Conservation (phyloP, 2,797 vertebrate genomes). For the Triplophysa bombifrons region DNA sequence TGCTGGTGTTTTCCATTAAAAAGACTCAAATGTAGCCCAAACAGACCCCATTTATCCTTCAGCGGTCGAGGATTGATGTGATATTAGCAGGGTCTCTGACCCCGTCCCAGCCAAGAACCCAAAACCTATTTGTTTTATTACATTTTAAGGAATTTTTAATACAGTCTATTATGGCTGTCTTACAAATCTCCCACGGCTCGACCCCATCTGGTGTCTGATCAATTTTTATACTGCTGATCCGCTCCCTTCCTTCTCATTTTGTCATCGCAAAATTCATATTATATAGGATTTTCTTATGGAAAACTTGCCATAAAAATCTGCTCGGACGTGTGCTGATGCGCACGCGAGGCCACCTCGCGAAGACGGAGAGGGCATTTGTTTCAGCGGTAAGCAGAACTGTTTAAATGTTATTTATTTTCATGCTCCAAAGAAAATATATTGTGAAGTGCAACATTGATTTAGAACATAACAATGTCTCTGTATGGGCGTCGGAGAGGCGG, state of each 20-base stretch:
- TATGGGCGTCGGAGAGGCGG: slow-evolving; percentile 79
- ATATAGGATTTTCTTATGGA: slow-evolving; percentile 92
- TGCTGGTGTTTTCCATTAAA: slow-evolving; percentile 75
- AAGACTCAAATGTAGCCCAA: slow-evolving; percentile 74
- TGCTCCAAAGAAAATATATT: slow-evolving; percentile 99
- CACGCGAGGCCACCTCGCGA: slow-evolving; percentile 81
- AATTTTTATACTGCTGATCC: slow-evolving; percentile 99
- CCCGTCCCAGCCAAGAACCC: slow-evolving; percentile 62
- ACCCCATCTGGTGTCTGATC: slow-evolving; percentile 95
- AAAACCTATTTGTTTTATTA: slow-evolving; percentile 80
- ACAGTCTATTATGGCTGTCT: slow-evolving; percentile 99
- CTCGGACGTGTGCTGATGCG: slow-evolving; percentile 84
- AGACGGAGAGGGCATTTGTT: slow-evolving; percentile 94
- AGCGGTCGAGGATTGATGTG: slow-evolving; percentile 76
- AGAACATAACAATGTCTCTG: slow-evolving; percentile 95
- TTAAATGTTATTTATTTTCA: slow-evolving; percentile 99
- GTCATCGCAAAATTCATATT: slow-evolving; percentile 98
- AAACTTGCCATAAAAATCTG: slow-evolving; percentile 95
- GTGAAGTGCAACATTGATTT: slow-evolving; percentile 99
- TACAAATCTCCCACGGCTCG: slow-evolving; percentile 98
- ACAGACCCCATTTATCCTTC: slow-evolving; percentile 75
- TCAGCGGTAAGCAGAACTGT: slow-evolving; percentile 99
- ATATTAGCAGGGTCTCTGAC: slow-evolving; percentile 61
- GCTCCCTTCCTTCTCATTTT: slow-evolving; percentile 91
- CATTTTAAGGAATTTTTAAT: slow-evolving; percentile 98